These are phyloP conservation scores for Cassiopea xamachana DNA, from an alignment of 30 jellyfish, hydroid and myxozoan genomes.

Conservation along the genomic window DNA sequence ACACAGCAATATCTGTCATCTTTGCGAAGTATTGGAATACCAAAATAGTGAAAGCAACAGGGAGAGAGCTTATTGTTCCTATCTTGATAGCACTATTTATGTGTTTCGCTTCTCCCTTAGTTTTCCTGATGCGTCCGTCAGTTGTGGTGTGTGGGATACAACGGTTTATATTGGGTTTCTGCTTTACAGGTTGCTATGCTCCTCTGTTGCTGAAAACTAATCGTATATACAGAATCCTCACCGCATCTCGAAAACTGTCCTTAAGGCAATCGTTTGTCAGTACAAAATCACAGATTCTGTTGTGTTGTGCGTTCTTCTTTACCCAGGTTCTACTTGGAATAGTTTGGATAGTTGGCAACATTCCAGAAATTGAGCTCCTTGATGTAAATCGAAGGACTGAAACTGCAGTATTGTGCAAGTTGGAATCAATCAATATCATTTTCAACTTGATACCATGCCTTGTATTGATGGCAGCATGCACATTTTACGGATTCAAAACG, in stretches of 20 bases:
- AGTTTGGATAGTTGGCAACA: conserved; percentile 80
- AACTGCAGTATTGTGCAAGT: conserved; percentile 62
- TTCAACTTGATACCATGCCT: conserved; percentile 74
- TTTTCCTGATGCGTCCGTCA: conserved; percentile 44
- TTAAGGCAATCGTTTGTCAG: conserved; percentile 71
- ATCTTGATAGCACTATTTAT: conserved; percentile 73
- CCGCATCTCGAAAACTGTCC: conserved; percentile 48
- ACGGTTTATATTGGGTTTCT: conserved; percentile 77
- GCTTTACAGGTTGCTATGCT: conserved; percentile 84
- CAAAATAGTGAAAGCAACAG: conserved; percentile 65
- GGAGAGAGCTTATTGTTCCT: conserved; percentile 54
- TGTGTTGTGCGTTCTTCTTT: conserved; percentile 62
- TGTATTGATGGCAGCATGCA: conserved; percentile 79
- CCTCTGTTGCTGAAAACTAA: conserved; percentile 88
- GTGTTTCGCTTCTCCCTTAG: conserved; percentile 70
- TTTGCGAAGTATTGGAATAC: conserved; percentile 30
- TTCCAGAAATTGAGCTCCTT: conserved; percentile 53
- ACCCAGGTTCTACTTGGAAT: conserved; percentile 77
- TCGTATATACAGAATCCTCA: conserved; percentile 85
- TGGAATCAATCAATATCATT: conserved; percentile 36
- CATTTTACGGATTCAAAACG: conserved; percentile 89
- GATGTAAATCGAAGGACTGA: background rate
- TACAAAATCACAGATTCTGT: conserved; percentile 81
- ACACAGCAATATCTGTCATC: conserved; percentile 29
- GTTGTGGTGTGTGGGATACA: conserved; percentile 64